Percentiles rank a stretch among this genome's conserved stretches.
Conservation (phyloP, 1,140 invertebrate genomes). For the Conus ventricosus region DNA sequence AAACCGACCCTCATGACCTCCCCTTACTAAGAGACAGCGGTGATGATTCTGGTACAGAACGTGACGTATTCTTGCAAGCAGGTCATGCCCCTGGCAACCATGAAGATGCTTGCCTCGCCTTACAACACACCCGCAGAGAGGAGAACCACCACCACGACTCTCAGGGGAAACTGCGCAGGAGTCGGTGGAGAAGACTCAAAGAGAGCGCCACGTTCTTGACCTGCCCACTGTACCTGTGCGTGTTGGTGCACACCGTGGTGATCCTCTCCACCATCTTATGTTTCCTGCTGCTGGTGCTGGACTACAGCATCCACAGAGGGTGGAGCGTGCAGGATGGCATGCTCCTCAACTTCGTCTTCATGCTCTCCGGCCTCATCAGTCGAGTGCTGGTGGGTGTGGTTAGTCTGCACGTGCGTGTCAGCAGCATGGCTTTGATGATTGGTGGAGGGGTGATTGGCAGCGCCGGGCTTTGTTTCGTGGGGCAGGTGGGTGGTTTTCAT, state of each 20-base stretch:
- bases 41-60: too few relatives aligned
- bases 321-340: neutral
- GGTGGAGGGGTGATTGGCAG: neutral
- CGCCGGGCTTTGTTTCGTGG: neutral
- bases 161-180: too few relatives aligned
- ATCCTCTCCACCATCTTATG: neutral
- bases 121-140: too few relatives aligned
- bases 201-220: neutral
- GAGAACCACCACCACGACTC: too few relatives aligned
- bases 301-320: neutral
- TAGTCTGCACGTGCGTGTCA: neutral
- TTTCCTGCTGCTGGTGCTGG: neutral
- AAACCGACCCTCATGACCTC: too few relatives aligned
- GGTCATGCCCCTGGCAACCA: too few relatives aligned
- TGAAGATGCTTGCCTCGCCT: too few relatives aligned
- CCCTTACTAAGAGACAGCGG: too few relatives aligned
- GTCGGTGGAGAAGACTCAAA: too few relatives aligned
- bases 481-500: neutral
- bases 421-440: neutral
- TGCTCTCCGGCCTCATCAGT: neutral
- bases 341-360: neutral
- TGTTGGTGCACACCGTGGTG: neutral
- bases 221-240: neutral
- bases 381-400: neutral
- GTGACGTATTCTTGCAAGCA: too few relatives aligned